Base-by-base conservation (phyloP, 2,888 invertebrate genomes). In the Xanthia icteritia region DNA sequence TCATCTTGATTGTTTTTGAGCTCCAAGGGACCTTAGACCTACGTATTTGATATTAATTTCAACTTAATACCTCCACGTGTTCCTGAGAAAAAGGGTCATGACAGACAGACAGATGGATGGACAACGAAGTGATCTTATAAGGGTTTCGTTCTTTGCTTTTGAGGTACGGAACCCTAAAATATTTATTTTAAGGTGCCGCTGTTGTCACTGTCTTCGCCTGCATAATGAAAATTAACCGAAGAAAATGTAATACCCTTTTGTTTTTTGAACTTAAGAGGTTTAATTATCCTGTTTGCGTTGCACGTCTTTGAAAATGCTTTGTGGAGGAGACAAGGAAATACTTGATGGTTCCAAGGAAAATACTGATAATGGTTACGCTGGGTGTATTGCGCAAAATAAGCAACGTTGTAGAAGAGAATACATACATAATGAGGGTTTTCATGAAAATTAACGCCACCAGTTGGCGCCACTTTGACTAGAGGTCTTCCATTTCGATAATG, bases 211-310 rank as follows among this genome's bases (percentile, higher is more conserved):
- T 82, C 54, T 39, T 36, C 31, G 42, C 54, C 56, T 83, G 66
- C 79, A 74, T 71, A 73, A 76, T 54, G 68, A 31, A 75, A 84
- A 66, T 70, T 76, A 63, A 54, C 72, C 27, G 23, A 67, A 73
- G 76, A 81, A 76, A 83, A 81, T 73, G 66, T 76, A 70, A 72
- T 67, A 63, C 54, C 67, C 63, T 74, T 68, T 83, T 83, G 70
- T 83, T 42, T 81, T 82, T 79, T 84, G 79, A 83, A 72, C 86
- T 80, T 67, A 77, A 54, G 20, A 54, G 39, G 79, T 71, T 79
- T 88, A 88, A 87, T 87, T 88, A 87, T 82, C 54, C 6, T n/a
- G n/a, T n/a, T n/a, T n/a, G 45, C 66, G 71, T n/a, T 63, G 76
- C 56, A 73, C 70, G 72, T 77, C 84, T 86, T 83, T 81, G 73